phyloP scores from a whole-genome alignment of 2,888 invertebrate species.

The Apocheima hispidaria region DNA sequence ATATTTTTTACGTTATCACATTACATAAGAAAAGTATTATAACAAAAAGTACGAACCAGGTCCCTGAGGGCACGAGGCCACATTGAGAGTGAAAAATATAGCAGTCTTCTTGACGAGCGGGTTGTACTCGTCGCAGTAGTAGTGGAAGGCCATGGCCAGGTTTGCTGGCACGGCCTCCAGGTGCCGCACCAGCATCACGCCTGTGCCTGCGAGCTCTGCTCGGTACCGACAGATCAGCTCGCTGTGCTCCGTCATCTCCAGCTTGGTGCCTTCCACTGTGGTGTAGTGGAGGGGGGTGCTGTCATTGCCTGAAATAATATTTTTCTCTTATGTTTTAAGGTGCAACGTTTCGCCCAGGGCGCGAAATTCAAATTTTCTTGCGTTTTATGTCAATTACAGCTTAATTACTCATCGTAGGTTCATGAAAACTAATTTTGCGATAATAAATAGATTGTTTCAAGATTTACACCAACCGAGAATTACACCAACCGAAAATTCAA shows the following conservation, averaged over 20 bases:
- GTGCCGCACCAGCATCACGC: slow-evolving; percentile 74
- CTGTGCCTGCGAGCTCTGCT: slow-evolving; percentile 62
- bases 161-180: slow-evolving; percentile 69
- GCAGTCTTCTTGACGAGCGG: slow-evolving; percentile 76
- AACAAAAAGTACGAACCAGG: slow-evolving; percentile 52
- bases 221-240: slow-evolving; percentile 69
- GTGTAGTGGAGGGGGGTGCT: slow-evolving; percentile 59
- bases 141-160: slow-evolving; percentile 82
- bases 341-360: too few relatives aligned
- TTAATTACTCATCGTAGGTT: too few relatives aligned
- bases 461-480: too few relatives aligned
- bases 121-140: slow-evolving; percentile 81
- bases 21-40: neutral
- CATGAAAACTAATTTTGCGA: too few relatives aligned
- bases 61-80: slow-evolving; percentile 62
- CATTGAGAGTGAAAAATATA: slow-evolving; percentile 77
- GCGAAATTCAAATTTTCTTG: too few relatives aligned
- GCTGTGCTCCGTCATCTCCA: slow-evolving; percentile 63
- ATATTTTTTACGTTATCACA: too few relatives aligned
- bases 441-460: too few relatives aligned
- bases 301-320: slow-evolving; percentile 63
- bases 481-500: too few relatives aligned
- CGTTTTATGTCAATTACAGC: too few relatives aligned
- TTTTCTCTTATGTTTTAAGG: neutral
- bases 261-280: slow-evolving; percentile 59